These are phyloP conservation scores for Novumbra hubbsi DNA, from an alignment of 2,797 vertebrate genomes.

Conservation along the genomic window DNA sequence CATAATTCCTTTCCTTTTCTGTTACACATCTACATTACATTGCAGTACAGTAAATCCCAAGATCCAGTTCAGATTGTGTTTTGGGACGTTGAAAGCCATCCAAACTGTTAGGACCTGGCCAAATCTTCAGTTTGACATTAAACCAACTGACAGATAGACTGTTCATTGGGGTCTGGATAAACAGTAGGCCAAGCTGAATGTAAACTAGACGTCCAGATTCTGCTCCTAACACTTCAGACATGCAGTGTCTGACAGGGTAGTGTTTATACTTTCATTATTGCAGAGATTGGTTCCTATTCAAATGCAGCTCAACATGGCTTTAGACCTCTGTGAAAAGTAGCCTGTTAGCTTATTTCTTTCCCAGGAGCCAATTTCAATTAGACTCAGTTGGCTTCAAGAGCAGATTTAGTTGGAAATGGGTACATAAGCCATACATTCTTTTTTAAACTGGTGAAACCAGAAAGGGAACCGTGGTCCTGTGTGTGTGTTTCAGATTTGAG, in stretches of 20 bases:
- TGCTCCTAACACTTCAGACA: neutral
- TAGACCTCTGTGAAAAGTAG: constrained; percentile 19
- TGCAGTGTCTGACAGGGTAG: constrained; percentile 5
- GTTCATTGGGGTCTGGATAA: constrained; percentile 20
- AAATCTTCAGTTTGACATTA: too few relatives aligned
- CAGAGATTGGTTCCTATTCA: constrained; percentile 34
- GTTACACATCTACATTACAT: too few relatives aligned
- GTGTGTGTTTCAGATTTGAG: neutral
- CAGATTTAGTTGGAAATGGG: constrained; percentile 12
- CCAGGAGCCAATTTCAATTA: neutral
- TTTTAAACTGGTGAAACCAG: neutral
- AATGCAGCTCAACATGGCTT: constrained; percentile 18
- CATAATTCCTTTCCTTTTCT: too few relatives aligned
- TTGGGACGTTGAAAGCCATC: too few relatives aligned
- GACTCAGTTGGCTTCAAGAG: constrained; percentile 19
- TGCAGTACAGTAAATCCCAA: too few relatives aligned
- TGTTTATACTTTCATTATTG: constrained; percentile 37
- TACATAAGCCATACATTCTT: neutral
- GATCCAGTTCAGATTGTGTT: too few relatives aligned
- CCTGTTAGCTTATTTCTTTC: constrained; percentile 19
- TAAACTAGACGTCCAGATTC: constrained; percentile 13
- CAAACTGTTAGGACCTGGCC: too few relatives aligned
- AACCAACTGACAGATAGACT: neutral
- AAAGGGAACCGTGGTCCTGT: neutral
- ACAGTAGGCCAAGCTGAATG: constrained; percentile 20